Conservation (phyloP, 37 sponge, comb jelly and placozoan species). For the Halichondria panicea region DNA sequence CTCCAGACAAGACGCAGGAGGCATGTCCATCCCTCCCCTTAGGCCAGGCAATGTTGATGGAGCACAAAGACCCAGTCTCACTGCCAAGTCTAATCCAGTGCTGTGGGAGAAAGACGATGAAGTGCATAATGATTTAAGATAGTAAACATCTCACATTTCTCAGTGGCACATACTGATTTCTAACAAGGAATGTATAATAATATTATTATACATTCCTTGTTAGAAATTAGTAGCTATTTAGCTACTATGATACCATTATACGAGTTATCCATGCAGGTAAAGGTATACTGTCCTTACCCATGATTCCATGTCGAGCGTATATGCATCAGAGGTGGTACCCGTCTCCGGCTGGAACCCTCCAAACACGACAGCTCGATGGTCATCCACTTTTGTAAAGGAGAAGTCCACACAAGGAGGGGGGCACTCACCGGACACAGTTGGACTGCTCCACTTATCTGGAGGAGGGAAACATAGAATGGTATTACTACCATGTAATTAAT, state of each 20-base stretch:
- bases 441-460: conserved; percentile 31
- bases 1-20: conserved; percentile 10
- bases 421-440: neutral
- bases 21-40: conserved; percentile 56
- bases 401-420: conserved; percentile 68
- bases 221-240: too few relatives aligned
- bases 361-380: conserved; percentile 38
- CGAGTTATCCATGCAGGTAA: too few relatives aligned
- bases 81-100: conserved; percentile 16
- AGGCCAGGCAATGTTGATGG: conserved; percentile 10
- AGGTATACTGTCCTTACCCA: too few relatives aligned
- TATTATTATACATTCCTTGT: too few relatives aligned
- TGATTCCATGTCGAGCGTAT: conserved; percentile 42
- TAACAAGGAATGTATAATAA: too few relatives aligned
- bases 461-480: conserved; percentile 4
- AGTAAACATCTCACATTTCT: too few relatives aligned
- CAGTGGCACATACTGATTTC: too few relatives aligned
- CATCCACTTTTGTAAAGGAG: conserved; percentile 21
- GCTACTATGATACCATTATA: too few relatives aligned
- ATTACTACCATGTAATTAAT: neutral
- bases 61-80: neutral
- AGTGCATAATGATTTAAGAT: too few relatives aligned
- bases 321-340: conserved; percentile 25
- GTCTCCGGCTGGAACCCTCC: conserved; percentile 48
- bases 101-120: conserved; percentile 1